Conservation (phyloP, 2,888 invertebrate species). For the Timandra comae region DNA sequence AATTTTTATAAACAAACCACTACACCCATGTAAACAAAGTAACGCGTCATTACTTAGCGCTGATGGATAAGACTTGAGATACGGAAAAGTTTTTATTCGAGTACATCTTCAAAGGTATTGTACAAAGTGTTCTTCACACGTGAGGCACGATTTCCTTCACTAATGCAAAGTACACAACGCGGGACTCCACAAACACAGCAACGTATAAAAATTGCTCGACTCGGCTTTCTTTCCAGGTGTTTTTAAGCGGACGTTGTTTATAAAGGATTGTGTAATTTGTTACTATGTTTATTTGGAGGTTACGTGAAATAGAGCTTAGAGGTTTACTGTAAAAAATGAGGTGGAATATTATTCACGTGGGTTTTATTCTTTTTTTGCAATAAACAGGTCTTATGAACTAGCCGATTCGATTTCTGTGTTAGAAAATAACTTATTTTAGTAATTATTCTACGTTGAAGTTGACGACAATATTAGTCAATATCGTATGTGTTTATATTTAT, state of each 20-base stretch:
- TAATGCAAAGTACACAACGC: conserved; percentile 34
- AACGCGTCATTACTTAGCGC: too few species aligned
- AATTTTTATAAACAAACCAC: too few species aligned
- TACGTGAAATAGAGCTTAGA: neutral
- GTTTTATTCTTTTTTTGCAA: too few species aligned
- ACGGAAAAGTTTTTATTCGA: neutral
- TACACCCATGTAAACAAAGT: too few species aligned
- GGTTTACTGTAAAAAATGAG: neutral
- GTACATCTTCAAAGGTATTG: neutral
- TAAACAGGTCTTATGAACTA: too few species aligned
- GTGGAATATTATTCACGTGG: too few species aligned
- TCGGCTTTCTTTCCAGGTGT: conserved; percentile 20
- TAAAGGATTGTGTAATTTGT: conserved; percentile 24
- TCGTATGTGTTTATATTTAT: too few species aligned
- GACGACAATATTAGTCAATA: too few species aligned
- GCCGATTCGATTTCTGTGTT: too few species aligned
- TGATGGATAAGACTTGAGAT: too few species aligned
- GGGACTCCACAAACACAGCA: conserved; percentile 4
- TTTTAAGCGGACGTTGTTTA: conserved; percentile 18
- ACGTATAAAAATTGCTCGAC: conserved; percentile 16
- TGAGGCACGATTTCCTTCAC: conserved; percentile 26
- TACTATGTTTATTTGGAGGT: conserved; percentile 6
- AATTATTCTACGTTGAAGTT: too few species aligned
- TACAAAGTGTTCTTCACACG: conserved; percentile 11
- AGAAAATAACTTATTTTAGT: too few species aligned